phyloP scores from a whole-genome alignment of 2,888 invertebrate genomes.

The Trachelus iudaicus region DNA sequence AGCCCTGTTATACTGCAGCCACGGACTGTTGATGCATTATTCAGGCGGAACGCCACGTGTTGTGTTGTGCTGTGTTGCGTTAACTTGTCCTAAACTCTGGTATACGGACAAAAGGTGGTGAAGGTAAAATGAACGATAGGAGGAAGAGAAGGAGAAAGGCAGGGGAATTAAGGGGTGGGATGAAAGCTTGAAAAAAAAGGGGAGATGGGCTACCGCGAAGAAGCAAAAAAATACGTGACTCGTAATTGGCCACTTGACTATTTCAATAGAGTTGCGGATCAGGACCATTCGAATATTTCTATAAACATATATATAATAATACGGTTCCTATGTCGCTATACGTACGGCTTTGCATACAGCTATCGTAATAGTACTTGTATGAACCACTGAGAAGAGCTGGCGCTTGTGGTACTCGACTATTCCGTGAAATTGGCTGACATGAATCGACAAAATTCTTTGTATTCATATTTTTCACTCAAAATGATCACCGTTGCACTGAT shows the following conservation, averaged over 20 bases:
- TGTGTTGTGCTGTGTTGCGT: slow-evolving; percentile 47
- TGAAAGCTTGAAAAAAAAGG: background rate
- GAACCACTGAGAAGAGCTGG: background rate
- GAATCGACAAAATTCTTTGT: background rate
- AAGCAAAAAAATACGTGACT: slow-evolving; percentile 13
- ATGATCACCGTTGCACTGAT: background rate
- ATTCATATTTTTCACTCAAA: background rate
- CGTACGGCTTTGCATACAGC: background rate
- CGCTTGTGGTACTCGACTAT: background rate
- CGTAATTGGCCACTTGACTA: slow-evolving; percentile 40
- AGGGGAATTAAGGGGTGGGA: background rate
- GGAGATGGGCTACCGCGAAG: background rate
- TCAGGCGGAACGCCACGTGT: slow-evolving; percentile 56
- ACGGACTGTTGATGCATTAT: slow-evolving; percentile 62
- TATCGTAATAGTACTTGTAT: background rate
- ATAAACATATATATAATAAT: slow-evolving; percentile 23
- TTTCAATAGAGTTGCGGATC: slow-evolving; percentile 4
- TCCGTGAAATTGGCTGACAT: background rate
- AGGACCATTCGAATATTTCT: slow-evolving; percentile 10
- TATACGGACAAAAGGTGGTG: slow-evolving; percentile 23
- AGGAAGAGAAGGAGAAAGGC: background rate
- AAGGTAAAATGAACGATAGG: slow-evolving; percentile 3
- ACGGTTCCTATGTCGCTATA: background rate
- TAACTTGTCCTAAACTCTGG: slow-evolving; percentile 60
- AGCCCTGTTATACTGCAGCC: slow-evolving; percentile 45